phyloP scores from a whole-genome alignment of 2,888 invertebrate species.

The Cheilosia variabilis region DNA sequence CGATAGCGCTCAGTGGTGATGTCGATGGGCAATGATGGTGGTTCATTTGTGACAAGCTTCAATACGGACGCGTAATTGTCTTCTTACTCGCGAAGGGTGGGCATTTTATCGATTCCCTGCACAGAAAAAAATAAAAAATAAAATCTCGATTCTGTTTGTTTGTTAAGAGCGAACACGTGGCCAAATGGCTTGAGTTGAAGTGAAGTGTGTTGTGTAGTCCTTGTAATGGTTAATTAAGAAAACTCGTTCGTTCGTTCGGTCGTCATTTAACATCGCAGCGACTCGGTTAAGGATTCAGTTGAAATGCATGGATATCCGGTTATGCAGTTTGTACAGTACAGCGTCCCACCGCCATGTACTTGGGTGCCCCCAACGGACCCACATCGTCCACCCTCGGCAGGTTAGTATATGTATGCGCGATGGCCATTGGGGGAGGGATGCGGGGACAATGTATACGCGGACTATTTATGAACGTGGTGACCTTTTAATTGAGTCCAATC shows the following conservation, averaged over 20 bases:
- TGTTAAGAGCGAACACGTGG: conserved; percentile 61
- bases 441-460: not conserved
- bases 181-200: conserved; percentile 58
- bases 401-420: conserved; percentile 62
- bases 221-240: conserved; percentile 41
- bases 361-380: conserved; percentile 83
- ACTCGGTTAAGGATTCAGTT: conserved; percentile 57
- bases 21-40: conserved; percentile 14
- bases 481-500: conserved; percentile 44
- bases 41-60: conserved; percentile 52
- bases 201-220: conserved; percentile 23
- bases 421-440: not conserved
- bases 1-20: conserved; percentile 39
- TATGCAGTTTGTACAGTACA: conserved; percentile 87
- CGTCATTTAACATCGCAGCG: conserved; percentile 16
- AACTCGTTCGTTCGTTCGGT: not conserved
- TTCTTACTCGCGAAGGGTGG: conserved; percentile 27
- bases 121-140: conserved; percentile 12
- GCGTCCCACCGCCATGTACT: conserved; percentile 84
- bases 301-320: conserved; percentile 87
- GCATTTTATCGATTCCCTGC: conserved; percentile 54
- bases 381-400: conserved; percentile 79
- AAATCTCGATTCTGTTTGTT: conserved; percentile 23
- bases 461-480: conserved; percentile 30
- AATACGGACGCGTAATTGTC: conserved; percentile 59